Conservation (phyloP, 1,140 invertebrate species). For the Drosophila nannoptera region DNA sequence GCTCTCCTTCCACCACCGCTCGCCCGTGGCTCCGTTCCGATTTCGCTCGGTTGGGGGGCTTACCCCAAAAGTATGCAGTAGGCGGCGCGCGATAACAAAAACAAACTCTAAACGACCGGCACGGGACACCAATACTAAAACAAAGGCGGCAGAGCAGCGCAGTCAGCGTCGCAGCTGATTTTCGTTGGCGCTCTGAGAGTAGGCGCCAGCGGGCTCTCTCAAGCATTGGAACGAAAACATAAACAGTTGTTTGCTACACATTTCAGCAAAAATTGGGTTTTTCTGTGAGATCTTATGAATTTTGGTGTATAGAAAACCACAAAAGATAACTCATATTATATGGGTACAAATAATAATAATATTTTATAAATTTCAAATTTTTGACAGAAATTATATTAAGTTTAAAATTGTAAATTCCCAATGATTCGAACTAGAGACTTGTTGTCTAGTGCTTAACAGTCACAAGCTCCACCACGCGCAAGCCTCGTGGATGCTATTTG, state of each 20-base stretch:
- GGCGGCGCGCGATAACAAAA: constrained; percentile 59
- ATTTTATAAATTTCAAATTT: not conserved
- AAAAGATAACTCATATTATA: not conserved
- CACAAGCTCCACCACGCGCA: constrained; percentile 61
- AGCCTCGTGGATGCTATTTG: constrained; percentile 31
- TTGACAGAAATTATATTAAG: not conserved
- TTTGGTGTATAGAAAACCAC: not conserved
- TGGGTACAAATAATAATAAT: not conserved
- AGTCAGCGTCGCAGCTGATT: constrained; percentile 41
- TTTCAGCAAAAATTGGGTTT: not conserved
- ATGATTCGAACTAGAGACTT: not conserved
- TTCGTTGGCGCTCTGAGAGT: constrained; percentile 32
- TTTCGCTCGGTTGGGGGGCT: constrained; percentile 1
- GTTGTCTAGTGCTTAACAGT: constrained; percentile 31
- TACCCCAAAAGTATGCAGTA: constrained; percentile 73
- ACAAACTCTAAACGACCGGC: constrained; percentile 63
- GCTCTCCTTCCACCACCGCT: not conserved
- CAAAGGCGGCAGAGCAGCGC: constrained; percentile 4
- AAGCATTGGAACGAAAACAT: constrained; percentile 62
- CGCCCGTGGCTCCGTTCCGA: not conserved
- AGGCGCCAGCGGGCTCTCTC: constrained; percentile 21
- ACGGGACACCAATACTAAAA: constrained; percentile 47
- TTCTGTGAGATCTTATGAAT: not conserved
- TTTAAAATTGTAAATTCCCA: not conserved
- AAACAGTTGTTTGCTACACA: constrained; percentile 61